Conservation (phyloP, 2,797 vertebrate species). For the Bovichtus diacanthus region DNA sequence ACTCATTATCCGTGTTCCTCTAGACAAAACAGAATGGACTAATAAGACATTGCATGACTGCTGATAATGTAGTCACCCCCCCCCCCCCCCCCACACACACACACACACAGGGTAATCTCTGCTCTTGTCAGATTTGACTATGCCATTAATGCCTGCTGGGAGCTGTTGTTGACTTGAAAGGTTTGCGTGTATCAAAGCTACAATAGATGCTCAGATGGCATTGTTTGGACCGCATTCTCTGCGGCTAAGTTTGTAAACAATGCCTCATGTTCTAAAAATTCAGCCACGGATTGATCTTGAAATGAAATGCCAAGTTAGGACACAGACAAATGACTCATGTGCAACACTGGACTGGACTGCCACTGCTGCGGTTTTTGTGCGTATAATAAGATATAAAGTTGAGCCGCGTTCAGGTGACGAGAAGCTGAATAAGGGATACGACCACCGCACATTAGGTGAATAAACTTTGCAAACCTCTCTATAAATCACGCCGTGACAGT, state of each 20-base stretch:
- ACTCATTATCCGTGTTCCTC: neutral
- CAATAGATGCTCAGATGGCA: slow-evolving; percentile 4
- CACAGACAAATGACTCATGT: neutral
- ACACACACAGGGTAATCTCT: slow-evolving; percentile 1
- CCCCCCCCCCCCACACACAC: neutral
- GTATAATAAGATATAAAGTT: neutral
- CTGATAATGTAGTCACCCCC: slow-evolving; percentile 2
- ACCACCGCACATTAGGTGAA: slow-evolving; percentile 1
- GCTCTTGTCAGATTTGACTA: slow-evolving; percentile 40
- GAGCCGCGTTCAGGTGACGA: slow-evolving; percentile 6
- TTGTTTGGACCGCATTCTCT: slow-evolving; percentile 24
- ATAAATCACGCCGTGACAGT: slow-evolving; percentile 42
- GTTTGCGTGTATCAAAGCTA: slow-evolving; percentile 23
- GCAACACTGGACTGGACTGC: neutral
- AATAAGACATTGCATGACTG: neutral
- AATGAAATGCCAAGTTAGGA: slow-evolving; percentile 20
- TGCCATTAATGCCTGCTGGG: slow-evolving; percentile 34
- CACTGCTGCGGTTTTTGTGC: neutral
- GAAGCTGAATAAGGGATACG: slow-evolving; percentile 6
- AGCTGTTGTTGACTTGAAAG: slow-evolving; percentile 38
- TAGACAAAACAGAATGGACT: neutral
- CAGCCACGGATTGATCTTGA: slow-evolving; percentile 26
- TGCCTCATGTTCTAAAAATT: neutral
- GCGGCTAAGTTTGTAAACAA: slow-evolving; percentile 20
- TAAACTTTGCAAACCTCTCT: slow-evolving; percentile 26